Conservation (phyloP, 2,797 vertebrate species). For the Philypnodon macrostomus region DNA sequence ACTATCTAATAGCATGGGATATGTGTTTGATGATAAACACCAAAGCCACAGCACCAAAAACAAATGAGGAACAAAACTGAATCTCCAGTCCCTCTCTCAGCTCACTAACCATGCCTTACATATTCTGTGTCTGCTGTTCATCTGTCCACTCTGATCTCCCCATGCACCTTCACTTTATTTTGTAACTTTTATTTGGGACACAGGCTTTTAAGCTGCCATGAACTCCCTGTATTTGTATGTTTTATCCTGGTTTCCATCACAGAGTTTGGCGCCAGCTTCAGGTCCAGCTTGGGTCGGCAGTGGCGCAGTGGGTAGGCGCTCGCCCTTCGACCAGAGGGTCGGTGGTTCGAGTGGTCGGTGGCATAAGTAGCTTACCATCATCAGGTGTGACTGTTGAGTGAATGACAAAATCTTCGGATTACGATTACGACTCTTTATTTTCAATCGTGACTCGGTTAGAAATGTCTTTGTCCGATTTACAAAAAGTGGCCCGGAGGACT, state of each 20-base stretch:
- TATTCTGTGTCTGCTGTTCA: no score
- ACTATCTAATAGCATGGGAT: no score
- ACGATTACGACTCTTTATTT: conserved; percentile 85
- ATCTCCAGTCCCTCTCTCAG: conserved; percentile 35
- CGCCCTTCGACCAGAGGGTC: no score
- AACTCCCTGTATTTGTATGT: conserved; percentile 48
- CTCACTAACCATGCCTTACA: conserved; percentile 2
- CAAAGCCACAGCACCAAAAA: conserved; percentile 8
- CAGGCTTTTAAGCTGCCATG: conserved; percentile 72
- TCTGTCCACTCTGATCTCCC: no score
- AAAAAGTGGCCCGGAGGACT: conserved; percentile 61
- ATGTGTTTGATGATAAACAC: no score
- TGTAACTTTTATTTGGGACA: conserved; percentile 65
- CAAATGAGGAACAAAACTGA: conserved; percentile 28
- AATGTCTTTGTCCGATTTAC: conserved; percentile 83
- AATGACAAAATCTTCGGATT: no score
- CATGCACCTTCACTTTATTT: background rate
- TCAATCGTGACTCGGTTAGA: conserved; percentile 76
- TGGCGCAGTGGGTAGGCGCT: no score
- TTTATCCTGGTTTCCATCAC: conserved; percentile 74
- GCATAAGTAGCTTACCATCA: no score
- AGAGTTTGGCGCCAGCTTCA: no score
- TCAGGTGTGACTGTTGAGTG: no score
- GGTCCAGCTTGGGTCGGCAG: no score
- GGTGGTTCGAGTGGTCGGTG: no score